A percentile compares a stretch with the other conserved stretches of the same genome.
Conservation (phyloP, 1,140 invertebrate species). For the Megalonaias nervosa region DNA sequence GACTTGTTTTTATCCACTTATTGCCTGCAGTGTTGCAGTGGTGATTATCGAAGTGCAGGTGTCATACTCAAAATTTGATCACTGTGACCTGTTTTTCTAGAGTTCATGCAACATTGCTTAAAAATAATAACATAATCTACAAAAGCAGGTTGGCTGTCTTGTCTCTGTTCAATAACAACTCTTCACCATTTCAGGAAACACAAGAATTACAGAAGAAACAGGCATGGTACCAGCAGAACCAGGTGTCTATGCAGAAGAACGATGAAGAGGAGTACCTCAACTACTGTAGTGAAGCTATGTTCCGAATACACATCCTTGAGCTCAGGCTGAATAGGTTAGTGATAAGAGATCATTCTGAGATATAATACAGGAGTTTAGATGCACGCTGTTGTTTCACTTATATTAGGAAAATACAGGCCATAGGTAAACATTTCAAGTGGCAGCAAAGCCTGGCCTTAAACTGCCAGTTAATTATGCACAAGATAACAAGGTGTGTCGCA, state of each 20-base stretch:
- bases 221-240: constrained; percentile 72
- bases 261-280: constrained; percentile 72
- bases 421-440: neutral
- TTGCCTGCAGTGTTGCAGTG: too few relatives aligned
- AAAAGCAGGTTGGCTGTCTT: too few relatives aligned
- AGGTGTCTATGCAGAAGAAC: constrained; percentile 70
- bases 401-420: neutral
- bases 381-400: neutral
- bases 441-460: neutral
- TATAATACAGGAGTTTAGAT: constrained; percentile 1
- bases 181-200: constrained; percentile 61
- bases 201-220: constrained; percentile 71
- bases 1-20: too few relatives aligned
- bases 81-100: too few relatives aligned
- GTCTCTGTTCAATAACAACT: neutral
- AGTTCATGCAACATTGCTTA: too few relatives aligned
- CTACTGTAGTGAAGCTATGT: constrained; percentile 72
- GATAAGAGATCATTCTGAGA: neutral
- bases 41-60: too few relatives aligned
- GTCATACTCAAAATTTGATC: too few relatives aligned
- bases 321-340: constrained; percentile 66
- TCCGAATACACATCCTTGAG: constrained; percentile 71
- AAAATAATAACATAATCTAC: too few relatives aligned
- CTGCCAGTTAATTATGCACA: neutral
- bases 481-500: neutral